Conservation (phyloP, 2,113 vertebrate species). For the Ceratotherium simum region DNA sequence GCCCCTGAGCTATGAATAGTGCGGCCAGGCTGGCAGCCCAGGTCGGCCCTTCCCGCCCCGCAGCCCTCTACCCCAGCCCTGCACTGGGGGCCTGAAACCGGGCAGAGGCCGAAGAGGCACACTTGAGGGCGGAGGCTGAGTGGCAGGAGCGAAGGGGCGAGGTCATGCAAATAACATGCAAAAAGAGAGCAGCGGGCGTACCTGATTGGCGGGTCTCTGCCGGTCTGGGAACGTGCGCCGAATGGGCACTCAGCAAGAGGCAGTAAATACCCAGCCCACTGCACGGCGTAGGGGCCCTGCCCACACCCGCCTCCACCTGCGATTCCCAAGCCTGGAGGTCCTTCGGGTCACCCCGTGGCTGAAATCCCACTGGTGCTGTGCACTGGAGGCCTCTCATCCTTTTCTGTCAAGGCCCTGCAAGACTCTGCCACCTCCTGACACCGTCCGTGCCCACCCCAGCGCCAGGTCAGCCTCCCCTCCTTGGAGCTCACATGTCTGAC, state of each 20-base stretch:
- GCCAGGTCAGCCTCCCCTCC: neutral
- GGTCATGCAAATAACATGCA: conserved; percentile 17
- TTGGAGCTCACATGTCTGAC: neutral
- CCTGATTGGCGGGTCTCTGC: conserved; percentile 53
- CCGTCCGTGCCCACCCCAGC: neutral
- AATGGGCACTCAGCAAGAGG: neutral
- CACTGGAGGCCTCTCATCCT: neutral
- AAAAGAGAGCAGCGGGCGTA: neutral
- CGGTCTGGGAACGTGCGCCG: too few species aligned
- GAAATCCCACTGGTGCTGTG: neutral
- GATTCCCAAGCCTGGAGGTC: neutral
- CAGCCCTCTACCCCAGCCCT: neutral
- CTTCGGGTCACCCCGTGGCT: neutral
- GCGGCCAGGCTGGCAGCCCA: neutral
- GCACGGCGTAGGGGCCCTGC: accelerated
- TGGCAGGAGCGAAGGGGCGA: neutral
- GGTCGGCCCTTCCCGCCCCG: neutral
- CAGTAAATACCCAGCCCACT: too few species aligned
- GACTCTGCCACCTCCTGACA: neutral
- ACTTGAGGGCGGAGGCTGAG: neutral
- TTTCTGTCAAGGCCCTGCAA: neutral
- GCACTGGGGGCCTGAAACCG: neutral
- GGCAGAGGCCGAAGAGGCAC: neutral
- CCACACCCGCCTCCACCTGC: neutral
- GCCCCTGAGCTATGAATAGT: conserved; percentile 78